These are phyloP conservation scores for Lamellibrachia luymesi DNA, from an alignment of 1,140 invertebrate species.

Conservation along the genomic window DNA sequence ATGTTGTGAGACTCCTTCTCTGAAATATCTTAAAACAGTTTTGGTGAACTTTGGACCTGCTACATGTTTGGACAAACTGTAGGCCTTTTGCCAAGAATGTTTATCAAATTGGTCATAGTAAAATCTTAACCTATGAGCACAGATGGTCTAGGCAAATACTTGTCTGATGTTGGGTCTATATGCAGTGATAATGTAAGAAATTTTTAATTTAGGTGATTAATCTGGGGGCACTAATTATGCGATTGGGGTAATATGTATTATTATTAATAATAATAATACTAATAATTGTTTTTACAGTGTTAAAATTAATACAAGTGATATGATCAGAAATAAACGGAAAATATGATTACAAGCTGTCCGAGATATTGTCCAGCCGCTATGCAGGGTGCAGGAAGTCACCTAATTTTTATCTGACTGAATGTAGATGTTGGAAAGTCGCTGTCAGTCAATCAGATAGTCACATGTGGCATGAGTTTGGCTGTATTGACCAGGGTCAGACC, in stretches of 20 bases:
- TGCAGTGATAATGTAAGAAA: background rate
- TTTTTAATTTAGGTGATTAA: background rate
- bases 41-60: too few relatives aligned
- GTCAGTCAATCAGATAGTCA: background rate
- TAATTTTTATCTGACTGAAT: background rate
- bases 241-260: background rate
- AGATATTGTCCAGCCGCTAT: too few relatives aligned
- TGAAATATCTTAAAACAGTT: too few relatives aligned
- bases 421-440: background rate
- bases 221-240: background rate
- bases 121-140: background rate
- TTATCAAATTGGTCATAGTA: background rate
- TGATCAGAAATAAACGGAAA: background rate
- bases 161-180: background rate
- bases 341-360: background rate
- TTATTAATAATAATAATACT: background rate
- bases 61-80: background rate
- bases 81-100: background rate
- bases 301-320: background rate
- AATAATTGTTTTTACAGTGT: background rate
- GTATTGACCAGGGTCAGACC: background rate
- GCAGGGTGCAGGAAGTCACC: too few relatives aligned
- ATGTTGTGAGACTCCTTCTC: too few relatives aligned
- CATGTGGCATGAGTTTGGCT: background rate
- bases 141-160: background rate